These are phyloP conservation scores for Ecliptopera silaceata DNA, from an alignment of 2,888 invertebrate species.

Conservation along the genomic window DNA sequence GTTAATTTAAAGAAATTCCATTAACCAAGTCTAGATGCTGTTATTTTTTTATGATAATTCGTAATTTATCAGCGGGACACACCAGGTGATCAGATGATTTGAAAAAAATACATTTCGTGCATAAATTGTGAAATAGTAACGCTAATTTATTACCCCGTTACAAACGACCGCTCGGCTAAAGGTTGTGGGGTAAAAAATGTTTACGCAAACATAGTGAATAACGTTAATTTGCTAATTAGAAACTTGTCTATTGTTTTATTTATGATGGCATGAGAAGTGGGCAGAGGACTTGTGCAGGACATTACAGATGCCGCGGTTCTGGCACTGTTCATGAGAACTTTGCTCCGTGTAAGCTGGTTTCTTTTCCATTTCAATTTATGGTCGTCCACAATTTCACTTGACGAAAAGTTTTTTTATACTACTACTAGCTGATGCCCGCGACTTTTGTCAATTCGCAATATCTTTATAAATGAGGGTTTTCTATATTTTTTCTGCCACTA, in stretches of 20 bases:
- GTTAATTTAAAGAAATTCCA: not conserved
- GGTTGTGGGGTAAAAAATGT: slow-evolving; percentile 31
- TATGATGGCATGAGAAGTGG: slow-evolving; percentile 12
- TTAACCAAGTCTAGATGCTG: slow-evolving; percentile 5
- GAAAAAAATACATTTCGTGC: slow-evolving; percentile 16
- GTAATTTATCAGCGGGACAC: slow-evolving; percentile 20
- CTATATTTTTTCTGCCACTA: no score
- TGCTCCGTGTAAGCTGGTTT: not conserved
- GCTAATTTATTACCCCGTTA: slow-evolving; percentile 9
- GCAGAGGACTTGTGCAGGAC: not conserved
- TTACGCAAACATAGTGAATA: slow-evolving; percentile 25
- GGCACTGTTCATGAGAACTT: slow-evolving; percentile 18
- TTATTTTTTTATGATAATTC: not conserved
- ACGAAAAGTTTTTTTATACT: no score
- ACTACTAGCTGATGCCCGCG: no score
- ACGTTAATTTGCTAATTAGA: slow-evolving; percentile 21
- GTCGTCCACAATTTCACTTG: not conserved
- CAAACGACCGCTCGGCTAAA: slow-evolving; percentile 16
- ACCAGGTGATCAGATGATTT: slow-evolving; percentile 23
- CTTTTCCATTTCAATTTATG: not conserved
- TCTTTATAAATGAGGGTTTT: no score
- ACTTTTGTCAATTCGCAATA: no score
- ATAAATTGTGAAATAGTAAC: slow-evolving; percentile 6
- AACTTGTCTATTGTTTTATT: slow-evolving; percentile 20
- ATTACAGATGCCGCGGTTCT: slow-evolving; percentile 12